Conservation (phyloP, 2,797 vertebrate species). For the Urophycis tenuis region DNA sequence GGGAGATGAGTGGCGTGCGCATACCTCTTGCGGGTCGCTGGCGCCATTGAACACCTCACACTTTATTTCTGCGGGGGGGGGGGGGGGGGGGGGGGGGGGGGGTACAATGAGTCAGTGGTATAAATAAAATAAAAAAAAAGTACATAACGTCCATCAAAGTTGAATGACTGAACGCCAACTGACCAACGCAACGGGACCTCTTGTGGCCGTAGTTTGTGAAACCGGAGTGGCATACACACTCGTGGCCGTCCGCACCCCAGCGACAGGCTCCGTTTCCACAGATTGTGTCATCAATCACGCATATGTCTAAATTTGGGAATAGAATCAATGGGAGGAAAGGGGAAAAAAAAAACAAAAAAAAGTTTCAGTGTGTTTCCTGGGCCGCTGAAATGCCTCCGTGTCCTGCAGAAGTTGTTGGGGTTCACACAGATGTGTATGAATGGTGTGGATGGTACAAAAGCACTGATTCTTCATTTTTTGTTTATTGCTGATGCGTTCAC, state of each 20-base stretch:
- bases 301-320: constrained; percentile 51
- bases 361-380: constrained; percentile 6
- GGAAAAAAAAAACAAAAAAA: constrained; percentile 20
- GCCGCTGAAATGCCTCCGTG: neutral
- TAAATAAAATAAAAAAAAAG: too few species aligned
- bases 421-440: constrained; percentile 3
- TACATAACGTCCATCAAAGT: too few species aligned
- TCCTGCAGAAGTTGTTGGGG: constrained; percentile 2
- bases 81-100: constrained; percentile 38
- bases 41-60: constrained; percentile 41
- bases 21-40: constrained; percentile 37
- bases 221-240: constrained; percentile 54
- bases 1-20: neutral
- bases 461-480: neutral
- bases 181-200: constrained; percentile 50
- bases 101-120: constrained; percentile 3
- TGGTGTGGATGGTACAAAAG: too few species aligned
- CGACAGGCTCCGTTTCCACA: constrained; percentile 63
- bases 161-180: too few species aligned
- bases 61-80: constrained; percentile 43
- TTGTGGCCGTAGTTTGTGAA: constrained; percentile 59
- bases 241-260: constrained; percentile 25
- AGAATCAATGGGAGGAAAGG: constrained; percentile 15
- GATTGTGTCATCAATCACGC: constrained; percentile 45
- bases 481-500: neutral